These are phyloP conservation scores for Phalacrocorax carbo DNA, from an alignment of 2,113 vertebrate species.

Conservation along the genomic window DNA sequence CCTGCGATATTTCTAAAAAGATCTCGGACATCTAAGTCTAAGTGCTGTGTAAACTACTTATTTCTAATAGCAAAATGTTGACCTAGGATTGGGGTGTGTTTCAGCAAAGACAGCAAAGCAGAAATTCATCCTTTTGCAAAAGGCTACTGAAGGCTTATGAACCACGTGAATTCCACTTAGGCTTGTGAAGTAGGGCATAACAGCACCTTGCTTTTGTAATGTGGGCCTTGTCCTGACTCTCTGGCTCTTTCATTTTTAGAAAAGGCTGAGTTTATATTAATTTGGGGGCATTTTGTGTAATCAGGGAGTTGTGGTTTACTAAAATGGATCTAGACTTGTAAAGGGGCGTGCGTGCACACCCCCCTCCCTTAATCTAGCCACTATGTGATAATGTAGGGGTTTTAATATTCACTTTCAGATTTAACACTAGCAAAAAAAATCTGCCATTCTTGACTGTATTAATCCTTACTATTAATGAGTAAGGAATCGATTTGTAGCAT, in stretches of 20 bases:
- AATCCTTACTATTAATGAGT: slow-evolving; percentile 75
- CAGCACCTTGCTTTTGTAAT: background rate
- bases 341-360: background rate
- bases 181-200: background rate
- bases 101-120: background rate
- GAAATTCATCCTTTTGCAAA: background rate
- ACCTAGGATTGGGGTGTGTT: background rate
- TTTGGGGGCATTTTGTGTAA: background rate
- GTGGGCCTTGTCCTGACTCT: background rate
- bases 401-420: slow-evolving; percentile 40
- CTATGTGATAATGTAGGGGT: background rate
- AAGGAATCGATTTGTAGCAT: slow-evolving; percentile 72
- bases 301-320: background rate
- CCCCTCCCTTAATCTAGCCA: fast-evolving
- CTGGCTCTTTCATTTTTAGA: background rate
- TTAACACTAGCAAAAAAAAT: slow-evolving; percentile 75
- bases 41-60: background rate
- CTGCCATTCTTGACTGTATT: slow-evolving; percentile 78
- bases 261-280: background rate
- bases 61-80: slow-evolving; percentile 4
- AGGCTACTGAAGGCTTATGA: background rate
- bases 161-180: background rate
- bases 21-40: background rate
- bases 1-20: background rate
- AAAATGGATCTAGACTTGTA: background rate